Percentiles rank a stretch among this genome's conserved stretches.
Evolutionary conservation across 2,888 invertebrate species (phyloP).

Genomic region (Pharmacophagus antenor): DNA sequence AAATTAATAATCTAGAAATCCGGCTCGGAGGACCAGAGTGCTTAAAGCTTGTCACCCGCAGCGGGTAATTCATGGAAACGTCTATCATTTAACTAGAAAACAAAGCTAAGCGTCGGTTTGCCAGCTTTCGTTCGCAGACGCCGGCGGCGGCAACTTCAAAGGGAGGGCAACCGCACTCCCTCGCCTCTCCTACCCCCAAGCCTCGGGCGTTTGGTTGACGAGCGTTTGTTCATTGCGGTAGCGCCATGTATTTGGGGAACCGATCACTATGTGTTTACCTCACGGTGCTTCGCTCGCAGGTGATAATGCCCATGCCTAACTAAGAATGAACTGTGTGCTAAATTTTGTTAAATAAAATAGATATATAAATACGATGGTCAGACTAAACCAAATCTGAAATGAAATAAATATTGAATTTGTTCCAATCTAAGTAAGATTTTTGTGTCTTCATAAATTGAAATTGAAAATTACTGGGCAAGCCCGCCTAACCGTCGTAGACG

Average conservation of each 20-base stretch:
- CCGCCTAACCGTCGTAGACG: too few relatives aligned
- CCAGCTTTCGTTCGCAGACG: slow-evolving; percentile 74
- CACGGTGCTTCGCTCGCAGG: slow-evolving; percentile 41
- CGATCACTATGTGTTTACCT: slow-evolving; percentile 60
- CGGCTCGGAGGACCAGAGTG: slow-evolving; percentile 34
- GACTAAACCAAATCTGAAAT: too few relatives aligned
- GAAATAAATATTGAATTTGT: too few relatives aligned
- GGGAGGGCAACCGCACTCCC: slow-evolving; percentile 61
- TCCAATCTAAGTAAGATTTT: too few relatives aligned
- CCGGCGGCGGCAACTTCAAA: slow-evolving; percentile 73
- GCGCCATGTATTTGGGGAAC: slow-evolving; percentile 60
- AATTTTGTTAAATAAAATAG: neutral
- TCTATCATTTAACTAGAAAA: slow-evolving; percentile 74
- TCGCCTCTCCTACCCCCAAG: slow-evolving; percentile 40
- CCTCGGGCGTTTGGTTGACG: slow-evolving; percentile 54
- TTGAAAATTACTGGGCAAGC: too few relatives aligned
- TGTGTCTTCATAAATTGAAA: too few relatives aligned
- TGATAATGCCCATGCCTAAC: slow-evolving; percentile 40
- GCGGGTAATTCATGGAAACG: slow-evolving; percentile 49
- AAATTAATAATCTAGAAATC: slow-evolving; percentile 30
- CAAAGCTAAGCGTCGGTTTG: slow-evolving; percentile 76
- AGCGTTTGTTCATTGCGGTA: slow-evolving; percentile 63
- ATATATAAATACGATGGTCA: neutral
- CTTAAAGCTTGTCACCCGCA: slow-evolving; percentile 50
- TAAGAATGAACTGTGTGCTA: neutral